Percentiles rank a stretch among this genome's conserved stretches.
These are phyloP conservation scores for Podarcis cretensis DNA, from an alignment of 2,113 vertebrate species.

Conservation along the genomic window DNA sequence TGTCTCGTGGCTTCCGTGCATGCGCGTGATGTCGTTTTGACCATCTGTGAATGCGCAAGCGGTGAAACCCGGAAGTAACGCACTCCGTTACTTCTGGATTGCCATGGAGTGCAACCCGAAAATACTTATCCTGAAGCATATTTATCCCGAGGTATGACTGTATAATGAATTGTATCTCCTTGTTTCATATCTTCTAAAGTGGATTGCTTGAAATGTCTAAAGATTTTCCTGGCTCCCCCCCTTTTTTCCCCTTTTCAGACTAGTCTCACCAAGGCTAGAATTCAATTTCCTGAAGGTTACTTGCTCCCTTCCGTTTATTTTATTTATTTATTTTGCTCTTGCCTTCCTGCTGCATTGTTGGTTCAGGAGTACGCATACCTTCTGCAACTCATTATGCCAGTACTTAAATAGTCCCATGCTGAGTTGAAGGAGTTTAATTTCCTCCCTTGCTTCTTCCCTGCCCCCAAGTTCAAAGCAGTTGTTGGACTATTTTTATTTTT, in stretches of 20 bases:
- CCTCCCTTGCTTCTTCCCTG: not conserved
- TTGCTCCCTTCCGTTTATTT: constrained; percentile 63
- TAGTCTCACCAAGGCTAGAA: constrained; percentile 31
- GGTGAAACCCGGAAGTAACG: no score
- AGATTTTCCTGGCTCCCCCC: constrained; percentile 10
- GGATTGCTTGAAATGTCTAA: constrained; percentile 38
- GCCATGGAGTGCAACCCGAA: no score
- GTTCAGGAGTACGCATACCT: constrained; percentile 69
- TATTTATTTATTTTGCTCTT: constrained; percentile 50
- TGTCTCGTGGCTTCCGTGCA: no score
- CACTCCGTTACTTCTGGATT: no score
- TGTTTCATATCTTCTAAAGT: constrained; percentile 10
- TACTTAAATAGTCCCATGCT: constrained; percentile 70
- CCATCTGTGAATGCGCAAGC: no score
- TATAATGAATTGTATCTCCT: not conserved
- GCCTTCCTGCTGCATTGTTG: constrained; percentile 68
- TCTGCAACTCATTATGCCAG: constrained; percentile 66
- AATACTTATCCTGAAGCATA: no score
- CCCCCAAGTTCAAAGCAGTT: constrained; percentile 7
- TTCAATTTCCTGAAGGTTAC: constrained; percentile 64
- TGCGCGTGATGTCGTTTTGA: no score
- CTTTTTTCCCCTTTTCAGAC: not conserved
- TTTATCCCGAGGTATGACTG: no score
- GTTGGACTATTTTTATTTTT: not conserved
- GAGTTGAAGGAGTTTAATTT: constrained; percentile 46